Percentiles rank a stretch among this genome's conserved stretches.
phyloP scores from a whole-genome alignment of 2,113 vertebrate genomes.

The Salvelinus namaycush region DNA sequence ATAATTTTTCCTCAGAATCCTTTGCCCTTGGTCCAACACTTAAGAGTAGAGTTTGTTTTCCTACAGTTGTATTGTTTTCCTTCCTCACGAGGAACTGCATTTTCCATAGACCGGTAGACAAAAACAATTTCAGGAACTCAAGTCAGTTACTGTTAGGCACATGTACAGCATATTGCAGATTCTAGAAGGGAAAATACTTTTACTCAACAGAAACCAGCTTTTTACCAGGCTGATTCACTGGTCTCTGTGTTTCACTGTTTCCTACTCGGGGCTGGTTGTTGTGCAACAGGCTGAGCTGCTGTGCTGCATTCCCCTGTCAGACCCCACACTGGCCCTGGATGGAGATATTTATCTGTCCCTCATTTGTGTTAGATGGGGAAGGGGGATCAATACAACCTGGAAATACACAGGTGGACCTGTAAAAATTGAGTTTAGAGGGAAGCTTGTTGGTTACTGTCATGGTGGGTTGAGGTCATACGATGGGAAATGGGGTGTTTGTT shows the following conservation, averaged over 20 bases:
- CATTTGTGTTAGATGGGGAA: constrained; percentile 46
- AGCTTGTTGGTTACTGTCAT: constrained; percentile 3
- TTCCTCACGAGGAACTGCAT: no score
- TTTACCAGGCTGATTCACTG: constrained; percentile 48
- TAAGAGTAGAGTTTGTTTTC: no score
- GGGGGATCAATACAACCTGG: constrained; percentile 26
- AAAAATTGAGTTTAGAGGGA: constrained; percentile 24
- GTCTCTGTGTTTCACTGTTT: constrained; percentile 15
- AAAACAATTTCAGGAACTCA: no score
- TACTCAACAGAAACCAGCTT: constrained; percentile 1
- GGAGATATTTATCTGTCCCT: constrained; percentile 27
- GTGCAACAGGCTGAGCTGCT: constrained; percentile 13
- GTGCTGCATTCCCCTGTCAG: constrained; percentile 23
- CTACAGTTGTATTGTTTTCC: no score
- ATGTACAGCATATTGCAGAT: no score
- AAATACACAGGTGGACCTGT: constrained; percentile 22
- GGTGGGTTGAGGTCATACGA: constrained; percentile 14
- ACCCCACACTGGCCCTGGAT: constrained; percentile 36
- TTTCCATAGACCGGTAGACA: no score
- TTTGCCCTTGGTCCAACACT: no score
- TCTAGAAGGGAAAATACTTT: no score
- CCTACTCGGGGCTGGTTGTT: constrained; percentile 1
- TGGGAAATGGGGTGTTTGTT: no score
- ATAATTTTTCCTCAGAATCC: no score
- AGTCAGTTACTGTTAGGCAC: no score